Conservation (phyloP, 1,140 invertebrate species). For the Drosophila ficusphila region DNA sequence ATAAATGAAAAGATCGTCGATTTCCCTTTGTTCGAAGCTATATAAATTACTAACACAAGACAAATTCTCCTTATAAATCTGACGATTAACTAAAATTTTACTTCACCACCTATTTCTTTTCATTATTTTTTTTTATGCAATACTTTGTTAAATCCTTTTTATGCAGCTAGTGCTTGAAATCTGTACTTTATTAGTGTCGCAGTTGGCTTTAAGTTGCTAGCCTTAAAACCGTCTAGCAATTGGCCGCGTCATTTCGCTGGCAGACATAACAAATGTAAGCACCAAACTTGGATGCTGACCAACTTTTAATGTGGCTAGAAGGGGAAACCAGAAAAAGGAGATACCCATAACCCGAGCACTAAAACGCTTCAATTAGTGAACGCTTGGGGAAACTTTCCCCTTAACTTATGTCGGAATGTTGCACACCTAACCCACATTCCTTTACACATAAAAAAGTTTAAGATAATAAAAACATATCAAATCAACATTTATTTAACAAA, state of each 20-base stretch:
- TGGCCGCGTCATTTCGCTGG: constrained; percentile 31
- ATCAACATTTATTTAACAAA: no score
- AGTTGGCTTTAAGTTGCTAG: neutral
- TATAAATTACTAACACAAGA: no score
- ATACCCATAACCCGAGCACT: constrained; percentile 30
- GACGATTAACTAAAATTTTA: no score
- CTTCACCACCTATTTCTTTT: neutral
- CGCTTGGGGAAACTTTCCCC: constrained; percentile 36
- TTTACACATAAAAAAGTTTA: neutral
- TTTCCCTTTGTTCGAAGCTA: no score
- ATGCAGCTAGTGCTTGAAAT: constrained; percentile 16
- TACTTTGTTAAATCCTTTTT: constrained; percentile 1
- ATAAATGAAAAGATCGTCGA: no score
- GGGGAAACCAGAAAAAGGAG: constrained; percentile 19
- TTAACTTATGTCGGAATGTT: constrained; percentile 13
- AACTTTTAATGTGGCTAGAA: constrained; percentile 73
- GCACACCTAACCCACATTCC: neutral
- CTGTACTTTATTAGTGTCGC: constrained; percentile 22
- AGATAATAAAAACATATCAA: no score
- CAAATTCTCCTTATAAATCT: no score
- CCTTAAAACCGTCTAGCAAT: constrained; percentile 2
- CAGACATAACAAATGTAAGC: constrained; percentile 69
- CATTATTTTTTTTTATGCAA: neutral
- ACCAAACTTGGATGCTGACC: constrained; percentile 55
- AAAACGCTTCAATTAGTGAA: constrained; percentile 70